Conservation (phyloP, 30 jellyfish, hydroid and myxozoan genomes). For the Hydra vulgaris region DNA sequence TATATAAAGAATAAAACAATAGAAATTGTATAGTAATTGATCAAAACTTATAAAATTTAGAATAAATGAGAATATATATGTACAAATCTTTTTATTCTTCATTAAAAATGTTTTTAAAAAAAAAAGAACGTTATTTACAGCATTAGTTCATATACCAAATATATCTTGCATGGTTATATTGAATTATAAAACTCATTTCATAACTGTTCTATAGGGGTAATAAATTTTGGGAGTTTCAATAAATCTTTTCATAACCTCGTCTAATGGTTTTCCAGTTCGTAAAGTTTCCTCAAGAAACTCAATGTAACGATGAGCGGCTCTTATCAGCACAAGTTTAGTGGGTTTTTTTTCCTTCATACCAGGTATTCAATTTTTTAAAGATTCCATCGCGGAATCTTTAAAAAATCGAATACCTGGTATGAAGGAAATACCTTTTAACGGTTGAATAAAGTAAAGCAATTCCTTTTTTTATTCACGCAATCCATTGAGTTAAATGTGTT, state of each 20-base stretch:
- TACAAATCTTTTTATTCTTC: not conserved
- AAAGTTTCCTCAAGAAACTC: conserved; percentile 60
- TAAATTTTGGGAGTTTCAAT: not conserved
- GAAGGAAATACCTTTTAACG: too few species aligned
- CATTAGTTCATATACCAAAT: too few species aligned
- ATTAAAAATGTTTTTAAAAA: too few species aligned
- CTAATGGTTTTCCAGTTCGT: conserved; percentile 46
- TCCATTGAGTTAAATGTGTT: too few species aligned
- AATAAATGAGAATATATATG: not conserved
- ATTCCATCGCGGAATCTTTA: conserved; percentile 86
- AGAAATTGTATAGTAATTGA: too few species aligned
- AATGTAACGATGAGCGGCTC: conserved; percentile 77
- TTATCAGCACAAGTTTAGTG: conserved; percentile 65
- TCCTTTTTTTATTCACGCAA: too few species aligned
- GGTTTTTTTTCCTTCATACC: conserved; percentile 59
- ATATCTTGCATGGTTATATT: not conserved
- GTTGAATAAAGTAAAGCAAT: too few species aligned
- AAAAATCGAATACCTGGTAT: too few species aligned
- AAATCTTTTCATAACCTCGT: conserved; percentile 20
- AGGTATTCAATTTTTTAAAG: conserved; percentile 58
- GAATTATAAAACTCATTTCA: not conserved
- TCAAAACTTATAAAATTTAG: too few species aligned
- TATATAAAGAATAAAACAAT: too few species aligned
- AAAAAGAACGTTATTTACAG: too few species aligned
- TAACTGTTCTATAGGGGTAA: not conserved